Percentiles rank a stretch among this genome's conserved stretches.
Evolutionary conservation across 1,140 invertebrate genomes (phyloP).

Genomic region (Trichoplusia ni): DNA sequence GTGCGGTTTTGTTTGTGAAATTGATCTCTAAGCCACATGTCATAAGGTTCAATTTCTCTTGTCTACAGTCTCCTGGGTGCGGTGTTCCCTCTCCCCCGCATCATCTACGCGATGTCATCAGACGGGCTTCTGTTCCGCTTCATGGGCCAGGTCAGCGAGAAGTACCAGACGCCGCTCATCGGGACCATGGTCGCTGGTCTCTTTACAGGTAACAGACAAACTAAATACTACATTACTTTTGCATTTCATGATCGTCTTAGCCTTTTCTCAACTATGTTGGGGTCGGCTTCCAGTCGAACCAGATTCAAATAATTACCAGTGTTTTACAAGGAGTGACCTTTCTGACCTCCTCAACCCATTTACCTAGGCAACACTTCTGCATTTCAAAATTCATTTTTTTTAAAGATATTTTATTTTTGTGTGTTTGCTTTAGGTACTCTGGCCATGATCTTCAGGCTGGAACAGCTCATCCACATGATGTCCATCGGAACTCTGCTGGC

Average conservation of each 20-base stretch:
- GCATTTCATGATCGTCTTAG: no score
- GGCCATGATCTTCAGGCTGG: constrained; percentile 93
- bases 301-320: no score
- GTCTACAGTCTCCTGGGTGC: constrained; percentile 87
- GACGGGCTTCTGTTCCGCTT: constrained; percentile 93
- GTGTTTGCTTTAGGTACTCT: constrained; percentile 84
- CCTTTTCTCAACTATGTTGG: no score
- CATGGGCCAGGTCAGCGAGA: constrained; percentile 87
- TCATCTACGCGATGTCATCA: constrained; percentile 95
- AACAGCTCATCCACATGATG: constrained; percentile 97
- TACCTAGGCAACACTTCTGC: no score
- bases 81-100: constrained; percentile 94
- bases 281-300: no score
- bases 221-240: no score
- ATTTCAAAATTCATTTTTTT: no score
- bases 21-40: no score
- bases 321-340: no score
- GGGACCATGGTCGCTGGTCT: constrained; percentile 93
- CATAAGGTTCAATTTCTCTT: not conserved
- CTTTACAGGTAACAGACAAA: constrained; percentile 78
- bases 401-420: no score
- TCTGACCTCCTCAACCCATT: no score
- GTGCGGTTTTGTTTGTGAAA: no score
- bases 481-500: constrained; percentile 97
- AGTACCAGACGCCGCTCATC: constrained; percentile 90